Base-by-base conservation (phyloP, 2,797 vertebrate genomes). In the Sandelia bainsii region DNA sequence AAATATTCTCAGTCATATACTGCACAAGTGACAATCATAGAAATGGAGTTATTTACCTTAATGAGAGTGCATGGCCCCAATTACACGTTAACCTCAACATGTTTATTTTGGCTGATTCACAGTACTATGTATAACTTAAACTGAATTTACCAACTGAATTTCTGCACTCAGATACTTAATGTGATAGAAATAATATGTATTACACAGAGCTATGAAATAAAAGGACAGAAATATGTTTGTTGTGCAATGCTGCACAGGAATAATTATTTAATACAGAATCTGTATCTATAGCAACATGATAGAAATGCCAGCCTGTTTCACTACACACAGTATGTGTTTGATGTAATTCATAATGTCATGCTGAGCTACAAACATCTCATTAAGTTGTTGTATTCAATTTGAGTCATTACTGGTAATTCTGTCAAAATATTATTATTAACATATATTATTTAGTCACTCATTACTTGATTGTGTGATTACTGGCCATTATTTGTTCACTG, bases 11-110 rank as follows among this genome's bases (percentile, higher is more conserved):
- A 69, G 13, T 76, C 19, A 22, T 77, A 64, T 51, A 49, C 1
- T 56, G 16, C 60, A 64, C 46, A 80, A 62, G 58, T 79, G 78
- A 58, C 59, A 74, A 70, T 79, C 75, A 77, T 60, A 67, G 69
- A 65, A 60, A 58, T 19, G 68, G 46, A 51, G 62, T 62, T 59
- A 69, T 65, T 82, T 66, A 40, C 34, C 72, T 71, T 51, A 72
- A 49, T 9, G 37, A 54, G 49, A 72, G 8, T 50, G 57, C 29
- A 23, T 25, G 20, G 53, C 39, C 63, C 39, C 48, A 58, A 51
- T 82, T 72, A 76, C 51, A 83, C 42, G 63, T 79, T 71, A 42
- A 75, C 62, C 65, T 79, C 27, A 42, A 42, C 40, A 16, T 42
- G 61, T 50, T 69, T 74, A 45, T 70, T 71, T 57, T 72, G 54